Percentiles rank a stretch among this genome's conserved stretches.
phyloP scores from a whole-genome alignment of 2,113 vertebrate genomes.

The Nycticebus coucang region DNA sequence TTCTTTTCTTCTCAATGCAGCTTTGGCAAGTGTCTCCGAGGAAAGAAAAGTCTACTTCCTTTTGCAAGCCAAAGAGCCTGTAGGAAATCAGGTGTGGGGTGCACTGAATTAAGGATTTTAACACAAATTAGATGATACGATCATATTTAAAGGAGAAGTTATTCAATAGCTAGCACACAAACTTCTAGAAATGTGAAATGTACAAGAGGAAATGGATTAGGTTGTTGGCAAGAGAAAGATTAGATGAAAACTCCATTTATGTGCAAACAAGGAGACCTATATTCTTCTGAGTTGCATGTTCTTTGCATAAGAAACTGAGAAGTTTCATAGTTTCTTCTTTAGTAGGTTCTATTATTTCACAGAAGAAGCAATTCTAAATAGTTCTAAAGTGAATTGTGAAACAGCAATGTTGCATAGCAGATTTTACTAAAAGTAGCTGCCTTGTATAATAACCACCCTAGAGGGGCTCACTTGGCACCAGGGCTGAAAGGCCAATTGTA shows the following conservation, averaged over 20 bases:
- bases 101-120: not conserved
- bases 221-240: constrained; percentile 15
- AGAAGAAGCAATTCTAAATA: not conserved
- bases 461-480: not conserved
- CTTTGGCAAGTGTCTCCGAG: constrained; percentile 36
- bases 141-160: constrained; percentile 14
- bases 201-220: constrained; percentile 19
- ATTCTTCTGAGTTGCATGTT: not conserved
- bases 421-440: not conserved
- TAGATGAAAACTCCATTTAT: not conserved
- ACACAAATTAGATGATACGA: not conserved
- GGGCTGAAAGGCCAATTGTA: not conserved
- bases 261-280: not conserved
- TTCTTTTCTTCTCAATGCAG: not conserved
- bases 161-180: not conserved
- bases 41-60: constrained; percentile 35
- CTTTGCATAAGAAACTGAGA: not conserved
- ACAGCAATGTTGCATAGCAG: not conserved
- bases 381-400: constrained; percentile 34
- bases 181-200: constrained; percentile 9
- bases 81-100: constrained; percentile 16
- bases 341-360: constrained; percentile 5
- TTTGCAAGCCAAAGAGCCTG: constrained; percentile 8
- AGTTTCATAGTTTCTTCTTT: constrained; percentile 16
- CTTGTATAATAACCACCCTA: not conserved